A percentile compares a stretch with the other conserved stretches of the same genome.
Evolutionary conservation across 37 sponge, comb jelly and placozoan species (phyloP).

Genomic region (Hexactinellida sp.): DNA sequence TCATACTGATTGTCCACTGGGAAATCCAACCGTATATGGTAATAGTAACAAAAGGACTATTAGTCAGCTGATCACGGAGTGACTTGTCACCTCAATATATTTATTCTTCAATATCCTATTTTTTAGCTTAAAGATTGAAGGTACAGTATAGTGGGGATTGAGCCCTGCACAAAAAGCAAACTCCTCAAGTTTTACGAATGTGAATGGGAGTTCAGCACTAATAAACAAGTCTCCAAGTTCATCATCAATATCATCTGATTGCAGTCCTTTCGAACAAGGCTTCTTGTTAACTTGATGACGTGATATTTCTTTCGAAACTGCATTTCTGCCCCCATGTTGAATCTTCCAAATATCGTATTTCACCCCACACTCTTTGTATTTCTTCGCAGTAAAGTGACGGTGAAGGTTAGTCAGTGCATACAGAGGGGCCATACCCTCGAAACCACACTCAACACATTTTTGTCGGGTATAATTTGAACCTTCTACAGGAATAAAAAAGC

Average conservation of each 20-base stretch:
- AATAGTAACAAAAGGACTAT: constrained; percentile 5
- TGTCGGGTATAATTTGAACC: not conserved
- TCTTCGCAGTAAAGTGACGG: constrained; percentile 4
- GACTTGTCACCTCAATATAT: not conserved
- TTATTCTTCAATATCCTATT: not conserved
- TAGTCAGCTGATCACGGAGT: not conserved
- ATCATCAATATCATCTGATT: not conserved
- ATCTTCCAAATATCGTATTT: constrained; percentile 3
- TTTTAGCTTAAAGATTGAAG: not conserved
- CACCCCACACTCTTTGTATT: not conserved
- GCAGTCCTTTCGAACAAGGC: not conserved
- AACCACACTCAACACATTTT: not conserved
- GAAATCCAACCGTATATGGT: not conserved
- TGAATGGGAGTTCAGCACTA: not conserved
- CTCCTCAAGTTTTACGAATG: not conserved
- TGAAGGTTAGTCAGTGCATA: constrained; percentile 7
- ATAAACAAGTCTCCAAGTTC: constrained; percentile 2
- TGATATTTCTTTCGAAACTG: not conserved
- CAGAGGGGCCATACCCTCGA: not conserved
- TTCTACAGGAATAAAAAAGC: not conserved
- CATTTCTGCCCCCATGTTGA: not conserved
- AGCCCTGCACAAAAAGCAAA: not conserved
- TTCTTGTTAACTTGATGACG: not conserved
- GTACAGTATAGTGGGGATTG: not conserved
- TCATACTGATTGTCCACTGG: not conserved